Evolutionary conservation across 2,797 vertebrate species (phyloP).

Genomic region (Rhynchotus rufescens): DNA sequence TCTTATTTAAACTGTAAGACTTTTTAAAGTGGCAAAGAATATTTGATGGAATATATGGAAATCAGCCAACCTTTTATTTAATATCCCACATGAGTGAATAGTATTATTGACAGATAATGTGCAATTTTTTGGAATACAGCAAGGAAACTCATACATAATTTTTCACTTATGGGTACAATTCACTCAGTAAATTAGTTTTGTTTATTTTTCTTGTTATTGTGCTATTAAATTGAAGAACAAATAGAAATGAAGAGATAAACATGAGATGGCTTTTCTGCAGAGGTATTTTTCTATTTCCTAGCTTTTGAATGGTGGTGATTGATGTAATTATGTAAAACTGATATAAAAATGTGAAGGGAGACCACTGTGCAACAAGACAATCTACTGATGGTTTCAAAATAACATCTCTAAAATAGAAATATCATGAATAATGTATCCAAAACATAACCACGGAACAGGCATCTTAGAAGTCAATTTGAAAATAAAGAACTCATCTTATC

Average conservation of each 20-base stretch:
- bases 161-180: constrained; percentile 13
- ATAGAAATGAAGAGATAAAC: constrained; percentile 2
- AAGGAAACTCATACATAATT: constrained; percentile 20
- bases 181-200: background rate
- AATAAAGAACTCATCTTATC: constrained; percentile 9
- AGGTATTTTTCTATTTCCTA: constrained; percentile 13
- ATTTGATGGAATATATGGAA: constrained; percentile 34
- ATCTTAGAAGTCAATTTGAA: constrained; percentile 28
- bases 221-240: constrained; percentile 1
- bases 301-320: background rate
- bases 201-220: constrained; percentile 22
- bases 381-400: background rate
- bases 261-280: background rate
- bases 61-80: constrained; percentile 53
- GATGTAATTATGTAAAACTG: constrained; percentile 10
- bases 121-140: constrained; percentile 26
- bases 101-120: constrained; percentile 41
- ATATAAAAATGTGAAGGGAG: background rate
- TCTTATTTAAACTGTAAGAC: constrained; percentile 17
- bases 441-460: background rate
- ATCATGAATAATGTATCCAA: constrained; percentile 11
- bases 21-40: constrained; percentile 18
- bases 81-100: constrained; percentile 48
- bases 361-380: background rate
- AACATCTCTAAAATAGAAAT: constrained; percentile 37